A percentile compares a stretch with the other conserved stretches of the same genome.
Evolutionary conservation across 2,888 invertebrate genomes (phyloP).

Genomic region (Axea sp.): DNA sequence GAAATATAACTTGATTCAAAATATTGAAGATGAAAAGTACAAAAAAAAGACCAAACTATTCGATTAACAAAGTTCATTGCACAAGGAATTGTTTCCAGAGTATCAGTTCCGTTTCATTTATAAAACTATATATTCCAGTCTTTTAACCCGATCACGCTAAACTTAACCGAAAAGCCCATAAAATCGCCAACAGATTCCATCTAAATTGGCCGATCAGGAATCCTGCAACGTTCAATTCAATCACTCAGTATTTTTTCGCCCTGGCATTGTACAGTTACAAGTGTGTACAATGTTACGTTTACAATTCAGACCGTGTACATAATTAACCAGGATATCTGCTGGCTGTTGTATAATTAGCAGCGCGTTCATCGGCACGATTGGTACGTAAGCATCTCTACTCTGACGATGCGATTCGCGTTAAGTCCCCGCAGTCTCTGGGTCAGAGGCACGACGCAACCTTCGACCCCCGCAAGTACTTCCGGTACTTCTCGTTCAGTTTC

Average conservation of each 20-base stretch:
- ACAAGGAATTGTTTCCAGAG: background rate
- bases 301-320: constrained; percentile 52
- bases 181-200: constrained; percentile 35
- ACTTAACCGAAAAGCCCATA: constrained; percentile 13
- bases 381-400: constrained; percentile 44
- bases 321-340: constrained; percentile 48
- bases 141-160: constrained; percentile 21
- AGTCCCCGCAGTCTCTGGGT: constrained; percentile 70
- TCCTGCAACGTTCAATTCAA: constrained; percentile 45
- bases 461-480: constrained; percentile 69
- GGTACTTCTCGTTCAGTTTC: constrained; percentile 61
- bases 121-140: constrained; percentile 21
- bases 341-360: constrained; percentile 54
- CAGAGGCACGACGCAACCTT: constrained; percentile 72
- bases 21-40: too few species aligned
- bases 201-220: constrained; percentile 44
- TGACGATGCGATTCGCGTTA: constrained; percentile 18
- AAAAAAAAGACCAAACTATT: too few species aligned
- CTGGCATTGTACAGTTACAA: constrained; percentile 49
- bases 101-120: constrained; percentile 7
- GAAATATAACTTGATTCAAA: too few species aligned
- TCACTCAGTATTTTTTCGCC: constrained; percentile 30
- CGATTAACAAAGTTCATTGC: constrained; percentile 7
- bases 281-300: constrained; percentile 52
- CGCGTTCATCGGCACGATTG: constrained; percentile 54